Conservation (phyloP, 92 coral and sea anemone genomes). For the Paragorgia papillata region DNA sequence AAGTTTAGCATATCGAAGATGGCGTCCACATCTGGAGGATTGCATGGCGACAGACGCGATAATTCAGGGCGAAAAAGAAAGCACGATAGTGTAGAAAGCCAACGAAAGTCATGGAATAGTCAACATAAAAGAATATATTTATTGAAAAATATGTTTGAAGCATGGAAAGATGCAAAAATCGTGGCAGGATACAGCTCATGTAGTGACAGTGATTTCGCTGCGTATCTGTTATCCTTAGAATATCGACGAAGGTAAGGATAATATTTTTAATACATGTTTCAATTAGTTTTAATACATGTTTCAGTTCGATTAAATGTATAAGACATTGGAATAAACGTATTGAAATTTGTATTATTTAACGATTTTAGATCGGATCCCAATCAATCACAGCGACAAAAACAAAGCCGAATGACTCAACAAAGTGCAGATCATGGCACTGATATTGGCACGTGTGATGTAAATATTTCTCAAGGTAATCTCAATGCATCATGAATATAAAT, state of each 20-base stretch:
- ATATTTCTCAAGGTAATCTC: too few species aligned
- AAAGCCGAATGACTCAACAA: not conserved
- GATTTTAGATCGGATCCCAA: constrained; percentile 5
- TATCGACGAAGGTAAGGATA: constrained; percentile 3
- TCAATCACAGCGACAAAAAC: constrained; percentile 1
- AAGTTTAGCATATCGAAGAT: constrained; percentile 19
- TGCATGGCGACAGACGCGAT: constrained; percentile 38
- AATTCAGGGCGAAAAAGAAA: constrained; percentile 33
- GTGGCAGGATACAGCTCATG: constrained; percentile 15
- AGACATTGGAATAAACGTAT: constrained; percentile 6
- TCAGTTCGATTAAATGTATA: constrained; percentile 1
- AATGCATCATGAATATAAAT: too few species aligned
- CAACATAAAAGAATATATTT: constrained; percentile 3
- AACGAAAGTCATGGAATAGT: not conserved
- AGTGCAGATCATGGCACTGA: too few species aligned
- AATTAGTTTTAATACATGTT: constrained; percentile 4
- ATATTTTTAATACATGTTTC: too few species aligned
- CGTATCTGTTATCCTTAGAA: constrained; percentile 18
- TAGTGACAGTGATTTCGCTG: constrained; percentile 34
- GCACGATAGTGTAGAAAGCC: not conserved
- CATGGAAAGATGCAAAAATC: constrained; percentile 21
- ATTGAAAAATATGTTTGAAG: not conserved
- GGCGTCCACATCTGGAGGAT: constrained; percentile 1
- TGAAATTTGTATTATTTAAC: constrained; percentile 1
- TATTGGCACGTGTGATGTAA: too few species aligned